These are phyloP conservation scores for Tetragonisca angustula DNA, from an alignment of 2,888 invertebrate genomes.

Conservation along the genomic window DNA sequence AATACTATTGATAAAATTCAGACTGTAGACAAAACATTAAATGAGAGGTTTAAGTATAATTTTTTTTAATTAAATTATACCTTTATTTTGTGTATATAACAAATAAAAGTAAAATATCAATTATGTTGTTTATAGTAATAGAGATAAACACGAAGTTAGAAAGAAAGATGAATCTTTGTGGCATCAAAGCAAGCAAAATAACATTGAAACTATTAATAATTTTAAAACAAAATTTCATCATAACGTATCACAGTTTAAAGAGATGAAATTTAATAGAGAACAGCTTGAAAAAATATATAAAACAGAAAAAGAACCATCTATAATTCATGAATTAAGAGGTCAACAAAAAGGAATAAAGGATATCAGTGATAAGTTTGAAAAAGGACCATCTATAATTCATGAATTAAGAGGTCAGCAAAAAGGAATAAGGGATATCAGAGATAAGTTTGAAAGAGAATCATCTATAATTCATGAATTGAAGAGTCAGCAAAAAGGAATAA, in stretches of 20 bases:
- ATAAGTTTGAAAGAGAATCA: not conserved
- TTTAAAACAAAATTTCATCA: too few species aligned
- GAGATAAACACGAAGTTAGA: not conserved
- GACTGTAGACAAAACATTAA: not conserved
- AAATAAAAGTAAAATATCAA: not conserved
- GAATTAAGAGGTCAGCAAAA: not conserved
- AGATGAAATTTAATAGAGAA: too few species aligned
- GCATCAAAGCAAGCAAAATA: too few species aligned
- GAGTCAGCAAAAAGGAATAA: not conserved
- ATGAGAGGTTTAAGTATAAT: conserved; percentile 12
- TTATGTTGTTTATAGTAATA: not conserved
- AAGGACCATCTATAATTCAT: too few species aligned
- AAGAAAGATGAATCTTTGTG: too few species aligned
- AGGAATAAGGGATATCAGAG: not conserved
- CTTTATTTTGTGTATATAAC: not conserved
- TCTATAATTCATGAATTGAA: not conserved
- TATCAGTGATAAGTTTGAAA: not conserved
- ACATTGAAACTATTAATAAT: too few species aligned
- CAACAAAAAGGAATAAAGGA: not conserved
- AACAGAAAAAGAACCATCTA: too few species aligned
- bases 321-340: not conserved
- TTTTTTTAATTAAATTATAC: not conserved
- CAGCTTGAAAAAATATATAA: too few species aligned
- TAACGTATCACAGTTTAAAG: too few species aligned
- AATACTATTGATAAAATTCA: not conserved